Evolutionary conservation across 2,888 invertebrate species (phyloP).

Genomic region (Sphaerophoria rueppellii): DNA sequence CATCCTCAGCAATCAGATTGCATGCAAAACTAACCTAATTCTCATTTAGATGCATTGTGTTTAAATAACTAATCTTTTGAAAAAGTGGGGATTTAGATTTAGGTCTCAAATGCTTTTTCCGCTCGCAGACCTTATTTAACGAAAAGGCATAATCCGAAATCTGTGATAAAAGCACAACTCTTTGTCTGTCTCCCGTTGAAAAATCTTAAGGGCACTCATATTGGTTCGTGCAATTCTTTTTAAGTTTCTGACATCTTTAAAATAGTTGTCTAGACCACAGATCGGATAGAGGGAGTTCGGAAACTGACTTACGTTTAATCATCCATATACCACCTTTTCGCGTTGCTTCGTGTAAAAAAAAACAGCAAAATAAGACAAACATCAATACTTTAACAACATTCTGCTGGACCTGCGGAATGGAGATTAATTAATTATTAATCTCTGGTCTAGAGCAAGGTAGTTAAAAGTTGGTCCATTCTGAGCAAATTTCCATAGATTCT

Average conservation of each 20-base stretch:
- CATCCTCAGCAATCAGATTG: background rate
- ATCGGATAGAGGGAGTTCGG: too few species aligned
- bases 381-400: too few species aligned
- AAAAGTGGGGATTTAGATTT: background rate
- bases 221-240: background rate
- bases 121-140: conserved; percentile 14
- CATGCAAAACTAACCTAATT: background rate
- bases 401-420: too few species aligned
- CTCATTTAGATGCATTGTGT: conserved; percentile 4
- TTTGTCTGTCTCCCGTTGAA: background rate
- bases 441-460: too few species aligned
- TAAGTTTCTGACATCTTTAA: background rate
- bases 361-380: too few species aligned
- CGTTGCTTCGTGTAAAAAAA: too few species aligned
- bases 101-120: background rate
- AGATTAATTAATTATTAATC: too few species aligned
- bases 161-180: background rate
- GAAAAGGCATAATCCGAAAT: conserved; percentile 12
- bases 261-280: too few species aligned
- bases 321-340: too few species aligned
- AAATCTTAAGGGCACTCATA: background rate
- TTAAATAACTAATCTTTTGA: conserved; percentile 28
- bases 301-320: too few species aligned
- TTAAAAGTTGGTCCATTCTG: too few species aligned
- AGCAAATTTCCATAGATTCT: too few species aligned